Base-by-base conservation (phyloP, 2,888 invertebrate genomes). In the Pristionchus maxplancki region DNA sequence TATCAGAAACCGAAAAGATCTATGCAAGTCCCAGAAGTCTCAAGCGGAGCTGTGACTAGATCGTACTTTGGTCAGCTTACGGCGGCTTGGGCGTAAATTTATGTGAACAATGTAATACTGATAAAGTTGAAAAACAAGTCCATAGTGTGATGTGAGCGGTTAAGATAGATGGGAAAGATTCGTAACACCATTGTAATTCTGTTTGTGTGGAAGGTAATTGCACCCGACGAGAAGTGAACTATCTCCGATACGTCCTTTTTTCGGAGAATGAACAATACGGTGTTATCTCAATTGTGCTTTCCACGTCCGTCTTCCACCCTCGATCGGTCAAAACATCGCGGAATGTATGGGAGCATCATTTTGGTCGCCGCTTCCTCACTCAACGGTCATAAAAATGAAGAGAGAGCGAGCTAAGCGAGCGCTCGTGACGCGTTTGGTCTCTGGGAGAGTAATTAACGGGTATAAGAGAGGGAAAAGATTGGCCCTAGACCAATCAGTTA, bases 401-500 rank as follows among this genome's bases (percentile, higher is more conserved):
- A 24, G 37, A 67, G 24, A 74, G 24, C 71, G 71, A 74, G 28
- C 64, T 28, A 64, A 64, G 64, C 24, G 64, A 31, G 64, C 31
- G 13, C 64, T 15, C 40, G 24, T 37, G 34, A 74, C 71, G 71
- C 71, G 8, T 40, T 74, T 40, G 71, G 28, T 37, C 71, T 74
- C 37, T 9, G 40, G 11, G 4, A 74, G 34, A 37, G 9, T 74
- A 40, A 74, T 11, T 40, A 40, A 40, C 37, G 71, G 71, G 71
- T 74, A 74, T 74, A 74, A 74, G 31, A 74, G 24, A 40, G 71
- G 15, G 40, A 40, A 40, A 4, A 24, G 40, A 74, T 74, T 74
- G 71, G 31, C 20, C 71, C 11, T n/a, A 40, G 71, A 74, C 40
- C 71, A 74, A 40, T 74, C 71, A 40, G 71, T 74, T 74, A 74